Base-by-base conservation (phyloP, 2,888 invertebrate genomes). In the Tetrapedia diversipes region DNA sequence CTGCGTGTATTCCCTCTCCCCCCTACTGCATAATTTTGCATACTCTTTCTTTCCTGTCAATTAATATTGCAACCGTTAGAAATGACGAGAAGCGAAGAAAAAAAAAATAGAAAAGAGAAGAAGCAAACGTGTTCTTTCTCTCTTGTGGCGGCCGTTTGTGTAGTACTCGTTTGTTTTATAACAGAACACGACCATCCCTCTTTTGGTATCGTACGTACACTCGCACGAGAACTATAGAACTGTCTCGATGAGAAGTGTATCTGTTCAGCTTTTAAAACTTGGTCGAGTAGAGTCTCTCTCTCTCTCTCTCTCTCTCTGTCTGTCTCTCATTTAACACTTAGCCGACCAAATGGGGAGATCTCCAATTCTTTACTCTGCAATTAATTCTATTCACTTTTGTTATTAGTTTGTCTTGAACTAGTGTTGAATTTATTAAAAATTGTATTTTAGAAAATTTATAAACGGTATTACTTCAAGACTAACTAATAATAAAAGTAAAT, bases 1-100 rank as follows among this genome's bases (percentile, higher is more conserved):
- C 89, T 91, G 90, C 89, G 91, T 90, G 89, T 89, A 73, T 60
- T 60, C 73, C 70, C 34, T 19, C 29, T 74, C 70, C 34, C 24
- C 29, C 73, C 56, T 63, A 61, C 59, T 51, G 43, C 59, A 43
- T 61, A 63, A 24, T 53, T 47, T 29, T 63, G n/a, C 56, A 37
- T 54, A 43, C 22, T 53, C 60, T 14, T 72, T 63, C 49, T 19
- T 72, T 63, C 49, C 19, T 54, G 43, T 6, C 16, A 67, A 63
- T 61, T 68, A 64, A 73, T 22, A 29, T 1, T n/a, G 14, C 61
- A 19, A 60, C 39, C 22, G 24, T 41, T 65, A 45, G 54, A 60
- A 32, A n/a, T n/a, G n/a, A n/a, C n/a, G n/a, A n/a, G n/a, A n/a
- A n/a, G n/a, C n/a, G n/a, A 34, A 24, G 29, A 24, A 32, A 22